Conservation (phyloP, 2,113 vertebrate species). For the Uria lomvia region DNA sequence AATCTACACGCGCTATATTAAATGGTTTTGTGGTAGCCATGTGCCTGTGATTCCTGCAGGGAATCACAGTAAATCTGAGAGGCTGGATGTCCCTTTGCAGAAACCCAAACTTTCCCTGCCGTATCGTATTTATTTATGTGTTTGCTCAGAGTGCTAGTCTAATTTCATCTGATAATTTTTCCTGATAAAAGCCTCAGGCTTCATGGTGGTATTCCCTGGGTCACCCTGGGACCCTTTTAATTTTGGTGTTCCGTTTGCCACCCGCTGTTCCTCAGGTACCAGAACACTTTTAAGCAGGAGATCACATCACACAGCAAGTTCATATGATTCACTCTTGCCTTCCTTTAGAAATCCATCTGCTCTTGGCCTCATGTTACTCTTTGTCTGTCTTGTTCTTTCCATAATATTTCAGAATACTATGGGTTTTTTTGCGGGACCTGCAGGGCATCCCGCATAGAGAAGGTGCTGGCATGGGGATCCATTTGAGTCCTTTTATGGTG, state of each 20-base stretch:
- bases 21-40: fast-evolving
- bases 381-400: background rate
- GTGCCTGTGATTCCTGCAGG: background rate
- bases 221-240: background rate
- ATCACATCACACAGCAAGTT: background rate
- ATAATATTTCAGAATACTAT: background rate
- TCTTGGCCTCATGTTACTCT: background rate
- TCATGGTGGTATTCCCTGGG: background rate
- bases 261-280: background rate
- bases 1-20: fast-evolving
- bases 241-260: background rate
- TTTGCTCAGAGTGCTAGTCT: background rate
- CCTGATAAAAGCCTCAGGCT: background rate
- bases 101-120: background rate
- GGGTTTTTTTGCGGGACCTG: background rate
- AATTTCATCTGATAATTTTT: background rate
- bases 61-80: background rate
- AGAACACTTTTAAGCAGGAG: background rate
- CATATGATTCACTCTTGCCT: background rate
- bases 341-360: background rate
- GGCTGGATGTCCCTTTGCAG: background rate
- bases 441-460: background rate
- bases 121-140: background rate
- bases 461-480: background rate
- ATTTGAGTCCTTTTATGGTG: background rate